Base-by-base conservation (phyloP, 2,888 invertebrate species). In the Oeneis ivallda region DNA sequence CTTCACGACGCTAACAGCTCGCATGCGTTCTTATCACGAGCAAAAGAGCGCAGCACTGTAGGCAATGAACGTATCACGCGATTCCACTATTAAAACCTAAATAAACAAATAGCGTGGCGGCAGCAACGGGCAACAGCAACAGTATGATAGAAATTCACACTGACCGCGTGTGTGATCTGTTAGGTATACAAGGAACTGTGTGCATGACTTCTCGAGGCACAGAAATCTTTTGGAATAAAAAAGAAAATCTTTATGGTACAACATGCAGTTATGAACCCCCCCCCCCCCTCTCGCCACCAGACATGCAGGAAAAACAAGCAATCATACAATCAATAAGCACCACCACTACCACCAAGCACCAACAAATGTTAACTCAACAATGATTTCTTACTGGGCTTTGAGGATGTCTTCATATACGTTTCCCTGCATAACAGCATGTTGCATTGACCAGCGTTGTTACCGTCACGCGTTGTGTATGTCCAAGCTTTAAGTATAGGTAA, bases 61-160 rank as follows among this genome's bases (percentile, higher is more conserved):
- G 53, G 61, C 64, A 37, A 79, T 79, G 76, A 75, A 70, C 65
- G 64, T 73, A 81, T 81, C 89, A 89, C 89, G 89, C 89, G 82
- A 89, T 81, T 75, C 66, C 64, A 70, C 85, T 83, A 88, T 88
- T 88, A 86, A 17, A 19, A 15, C 17, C 17, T 17, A 17, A 9
- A 47, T 9, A 47, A 9, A 47, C 17, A 2, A 47, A 9, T 9
- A 47, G 47, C 15, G 47, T 0, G 17, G 15, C 15, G 47, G 17
- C 9, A 47, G 47, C 47, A 0, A 37, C 9, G 37, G 8, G 37
- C 37, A 37, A 37, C 37, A 8, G 37, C 37, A 37, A 37, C 37
- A 47, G 17, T 15, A 17, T 9, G 17, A 47, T 9, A 17, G 7
- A 47, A 17, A 8, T 15, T 15, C 47, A 47, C 15, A 17, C 17